Conservation (phyloP, 2,113 vertebrate species). For the Brienomyrus longianalis region DNA sequence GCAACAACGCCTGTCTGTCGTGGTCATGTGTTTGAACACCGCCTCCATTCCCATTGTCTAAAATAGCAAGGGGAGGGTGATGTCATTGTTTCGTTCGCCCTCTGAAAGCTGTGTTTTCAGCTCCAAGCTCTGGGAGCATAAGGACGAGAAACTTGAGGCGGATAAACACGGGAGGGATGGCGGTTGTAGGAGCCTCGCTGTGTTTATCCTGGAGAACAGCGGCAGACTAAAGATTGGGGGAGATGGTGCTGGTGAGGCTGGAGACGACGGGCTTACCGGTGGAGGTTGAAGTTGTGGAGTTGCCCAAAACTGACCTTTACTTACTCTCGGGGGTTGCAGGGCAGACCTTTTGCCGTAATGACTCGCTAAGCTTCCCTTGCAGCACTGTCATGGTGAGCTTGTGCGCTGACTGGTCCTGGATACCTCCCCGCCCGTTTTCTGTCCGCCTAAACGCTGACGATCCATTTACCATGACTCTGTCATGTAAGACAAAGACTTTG, state of each 20-base stretch:
- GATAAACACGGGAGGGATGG: neutral
- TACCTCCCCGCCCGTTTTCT: neutral
- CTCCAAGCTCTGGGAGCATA: slow-evolving; percentile 37
- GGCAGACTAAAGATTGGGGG: slow-evolving; percentile 46
- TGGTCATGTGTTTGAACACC: neutral
- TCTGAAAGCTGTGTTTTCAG: slow-evolving; percentile 10
- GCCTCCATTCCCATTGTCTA: neutral
- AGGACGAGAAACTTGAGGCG: slow-evolving; percentile 38
- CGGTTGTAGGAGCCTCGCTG: neutral
- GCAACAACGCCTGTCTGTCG: neutral
- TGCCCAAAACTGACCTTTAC: neutral
- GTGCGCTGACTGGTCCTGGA: neutral
- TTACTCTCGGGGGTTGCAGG: neutral
- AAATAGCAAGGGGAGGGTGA: neutral
- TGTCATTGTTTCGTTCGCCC: neutral
- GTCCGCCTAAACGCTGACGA: neutral
- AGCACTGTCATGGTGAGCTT: neutral
- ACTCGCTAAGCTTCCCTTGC: neutral
- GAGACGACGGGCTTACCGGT: neutral
- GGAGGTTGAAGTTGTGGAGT: slow-evolving; percentile 15
- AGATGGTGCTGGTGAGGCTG: neutral
- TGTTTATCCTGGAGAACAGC: slow-evolving; percentile 44
- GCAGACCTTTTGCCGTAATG: neutral
- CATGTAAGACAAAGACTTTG: neutral
- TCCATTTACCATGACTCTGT: neutral